Evolutionary conservation across 2,113 vertebrate genomes (phyloP).

Genomic region (Miniopterus natalensis): DNA sequence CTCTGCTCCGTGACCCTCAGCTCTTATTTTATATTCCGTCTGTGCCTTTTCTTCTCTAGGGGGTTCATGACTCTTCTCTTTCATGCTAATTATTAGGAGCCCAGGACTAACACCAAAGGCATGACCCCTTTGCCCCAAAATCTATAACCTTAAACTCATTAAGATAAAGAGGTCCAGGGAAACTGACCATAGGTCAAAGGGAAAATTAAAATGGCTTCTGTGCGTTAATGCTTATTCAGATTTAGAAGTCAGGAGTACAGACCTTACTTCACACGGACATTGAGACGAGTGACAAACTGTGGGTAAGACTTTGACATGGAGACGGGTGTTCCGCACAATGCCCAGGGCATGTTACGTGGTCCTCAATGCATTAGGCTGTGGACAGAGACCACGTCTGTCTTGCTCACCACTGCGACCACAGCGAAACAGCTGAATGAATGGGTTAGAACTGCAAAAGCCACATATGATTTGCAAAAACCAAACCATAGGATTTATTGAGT

Average conservation of each 20-base stretch:
- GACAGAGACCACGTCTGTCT: neutral
- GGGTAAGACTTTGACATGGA: constrained; percentile 42
- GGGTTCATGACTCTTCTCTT: neutral
- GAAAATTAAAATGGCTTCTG: constrained; percentile 24
- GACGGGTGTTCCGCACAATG: neutral
- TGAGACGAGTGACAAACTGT: neutral
- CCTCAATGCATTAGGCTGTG: neutral
- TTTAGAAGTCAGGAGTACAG: constrained; percentile 24
- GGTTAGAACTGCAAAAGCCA: neutral
- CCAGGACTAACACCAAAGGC: neutral
- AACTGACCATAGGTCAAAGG: constrained; percentile 39
- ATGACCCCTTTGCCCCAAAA: neutral
- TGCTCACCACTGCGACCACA: neutral
- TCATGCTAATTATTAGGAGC: constrained; percentile 39
- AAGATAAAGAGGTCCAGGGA: constrained; percentile 61
- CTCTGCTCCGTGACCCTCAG: neutral
- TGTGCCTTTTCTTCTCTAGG: neutral
- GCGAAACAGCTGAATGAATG: neutral
- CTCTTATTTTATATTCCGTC: neutral
- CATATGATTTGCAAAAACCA: neutral
- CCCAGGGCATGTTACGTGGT: neutral
- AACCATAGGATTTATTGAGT: neutral
- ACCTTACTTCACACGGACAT: constrained; percentile 38
- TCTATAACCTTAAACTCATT: constrained; percentile 49
- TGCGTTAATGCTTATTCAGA: constrained; percentile 57